Evolutionary conservation across 2,113 vertebrate species (phyloP), one percentile per base, ranked within the genome.

Genomic region (Austrofundulus limnaeus): DNA sequence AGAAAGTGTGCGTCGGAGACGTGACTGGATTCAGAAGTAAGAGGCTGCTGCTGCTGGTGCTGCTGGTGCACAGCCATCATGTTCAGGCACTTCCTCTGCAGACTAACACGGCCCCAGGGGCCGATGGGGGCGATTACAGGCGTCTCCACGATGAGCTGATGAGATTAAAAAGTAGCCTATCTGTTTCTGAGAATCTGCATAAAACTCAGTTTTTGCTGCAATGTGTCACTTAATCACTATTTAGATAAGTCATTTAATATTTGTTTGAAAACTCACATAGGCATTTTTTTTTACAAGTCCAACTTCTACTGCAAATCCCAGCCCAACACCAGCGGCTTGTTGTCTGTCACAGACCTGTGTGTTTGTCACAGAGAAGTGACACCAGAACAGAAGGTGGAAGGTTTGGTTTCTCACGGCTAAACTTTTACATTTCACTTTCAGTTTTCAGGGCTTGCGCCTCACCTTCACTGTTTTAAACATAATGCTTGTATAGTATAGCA

Each of bases 81-180:
- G 71, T 51, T 56, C 56, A 47, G 52, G 60, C 67, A 81, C 79
- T 85, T 88, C 86, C 86, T 85, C 54, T 19, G 28, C 64, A 80
- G 75, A 83, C 80, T 23, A 46, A 51, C 69, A 1, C 59, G 61
- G 64, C 76, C 82, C 68, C 72, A 3, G 60, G 76, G 80, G 81
- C 85, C 43, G 1, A 20, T 61, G 47, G 65, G 60, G 7, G 75
- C 48, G 78, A 88, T 87, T 78, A 85, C 75, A 79, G 88, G 88
- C 88, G 83, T 86, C 82, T 85, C 78, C 54, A 52, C 1, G 85
- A 90, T 88, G 74, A 73, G 62, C 61, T 43, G 65, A 23, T 19
- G 45, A 67, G 87, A 90, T 87, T n/a, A 86, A 84, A 74, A 52
- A 38, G 14, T 16, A 57, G 47, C 12, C 49, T 72, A 68, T 82